Evolutionary conservation across 2,888 invertebrate genomes (phyloP).

Genomic region (Deladenus siricidicola): DNA sequence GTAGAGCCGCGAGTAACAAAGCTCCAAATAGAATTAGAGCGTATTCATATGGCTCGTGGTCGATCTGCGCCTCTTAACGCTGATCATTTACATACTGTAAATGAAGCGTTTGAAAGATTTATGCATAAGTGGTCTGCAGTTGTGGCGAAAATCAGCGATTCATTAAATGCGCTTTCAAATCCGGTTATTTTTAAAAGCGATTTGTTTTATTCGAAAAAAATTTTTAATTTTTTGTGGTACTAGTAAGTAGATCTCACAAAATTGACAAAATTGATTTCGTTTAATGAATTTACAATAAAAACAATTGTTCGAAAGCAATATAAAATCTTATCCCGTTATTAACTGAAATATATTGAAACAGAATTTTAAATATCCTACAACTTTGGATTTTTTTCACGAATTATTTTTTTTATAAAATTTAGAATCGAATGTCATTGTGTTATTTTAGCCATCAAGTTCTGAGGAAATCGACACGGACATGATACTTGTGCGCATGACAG

Average conservation of each 20-base stretch:
- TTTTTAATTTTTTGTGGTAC: not conserved
- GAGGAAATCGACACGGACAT: constrained; percentile 6
- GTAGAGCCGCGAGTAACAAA: constrained; percentile 33
- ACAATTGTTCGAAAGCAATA: too few species aligned
- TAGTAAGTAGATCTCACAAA: not conserved
- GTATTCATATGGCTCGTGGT: constrained; percentile 32
- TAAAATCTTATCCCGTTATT: too few species aligned
- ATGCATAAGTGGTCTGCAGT: constrained; percentile 43
- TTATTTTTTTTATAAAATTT: not conserved
- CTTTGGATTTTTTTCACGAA: too few species aligned
- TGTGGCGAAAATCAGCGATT: constrained; percentile 44
- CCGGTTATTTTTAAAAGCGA: not conserved
- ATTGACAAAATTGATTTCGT: not conserved
- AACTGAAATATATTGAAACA: too few species aligned
- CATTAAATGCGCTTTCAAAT: constrained; percentile 33
- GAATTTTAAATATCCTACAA: too few species aligned
- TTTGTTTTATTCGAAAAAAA: not conserved
- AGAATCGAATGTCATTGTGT: not conserved
- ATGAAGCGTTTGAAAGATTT: constrained; percentile 47
- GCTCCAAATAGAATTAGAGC: constrained; percentile 37
- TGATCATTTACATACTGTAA: constrained; percentile 40
- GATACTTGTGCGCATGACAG: constrained; percentile 3
- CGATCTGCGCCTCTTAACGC: constrained; percentile 33
- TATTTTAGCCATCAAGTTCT: not conserved
- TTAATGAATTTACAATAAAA: not conserved